Base-by-base conservation (phyloP, 2,888 invertebrate genomes). In the Amblyjoppa fuscipennis region DNA sequence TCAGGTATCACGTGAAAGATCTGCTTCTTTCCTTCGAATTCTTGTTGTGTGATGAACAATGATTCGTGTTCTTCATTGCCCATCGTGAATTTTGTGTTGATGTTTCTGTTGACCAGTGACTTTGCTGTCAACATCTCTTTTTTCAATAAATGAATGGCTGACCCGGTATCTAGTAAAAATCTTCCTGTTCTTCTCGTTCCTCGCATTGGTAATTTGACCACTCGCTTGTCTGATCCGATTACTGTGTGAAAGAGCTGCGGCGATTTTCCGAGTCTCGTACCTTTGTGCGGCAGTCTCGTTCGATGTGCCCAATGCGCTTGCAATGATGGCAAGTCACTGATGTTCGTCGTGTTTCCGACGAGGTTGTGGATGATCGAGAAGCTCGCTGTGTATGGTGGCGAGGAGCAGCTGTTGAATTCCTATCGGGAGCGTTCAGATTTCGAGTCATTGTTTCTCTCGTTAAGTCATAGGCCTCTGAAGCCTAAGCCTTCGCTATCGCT, bases 1-100 rank as follows among this genome's bases (percentile, higher is more conserved):
- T 81, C 56, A 0, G 81, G 66, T 49, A 74, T n/a, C 4, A 81
- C 74, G 20, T 73, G 64, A 31, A 81, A 74, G 6, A 61, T 64
- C 7, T 70, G 59, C 31, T 79, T 49, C 9, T 28, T 3, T 3
- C 75, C 75, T 13, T 45, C 11, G n/a, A 59, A 75, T 49, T 49
- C 49, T 5, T 75, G 75, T 20, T 75, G 28, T 4, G 61, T 75
- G 3, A 64, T 49, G 59, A 74, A 74, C 25, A 74, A 28, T 16
- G 74, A 74, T 45, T 34, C 25, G 16, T 74, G 74, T 25, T 28
- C 5, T 16, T 75, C 75, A 20, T 75, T 75, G 3, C 66, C 64
- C 75, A 75, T 75, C 20, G 4, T 64, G n/a, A 75, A 75, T 3
- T 51, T 41, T 0, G 75, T 51, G 51, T 20, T 31, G 1, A 64